Evolutionary conservation across 2,113 vertebrate genomes (phyloP), one percentile per base, ranked within the genome.

Genomic region (Hemiprocne comata): DNA sequence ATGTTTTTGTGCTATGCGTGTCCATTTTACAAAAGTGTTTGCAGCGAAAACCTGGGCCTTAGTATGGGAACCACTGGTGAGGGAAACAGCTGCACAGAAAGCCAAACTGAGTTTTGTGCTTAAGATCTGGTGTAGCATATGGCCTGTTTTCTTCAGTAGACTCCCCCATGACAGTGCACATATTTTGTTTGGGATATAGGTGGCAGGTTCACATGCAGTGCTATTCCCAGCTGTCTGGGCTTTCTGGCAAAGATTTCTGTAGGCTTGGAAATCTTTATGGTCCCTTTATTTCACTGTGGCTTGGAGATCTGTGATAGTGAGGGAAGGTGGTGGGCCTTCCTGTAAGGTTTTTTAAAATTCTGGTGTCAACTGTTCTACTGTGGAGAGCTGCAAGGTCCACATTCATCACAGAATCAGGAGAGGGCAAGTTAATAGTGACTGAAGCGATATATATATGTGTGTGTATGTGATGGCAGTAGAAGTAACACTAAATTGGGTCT

Each of bases 161-260:
- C 38, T 23, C 3, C 16, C 42, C 42, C 11, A 2, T 62, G 26
- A 17, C 38, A 20, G 9, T 9, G 15, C 3, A 19, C 0, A 0
- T 8, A 3, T 3, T 44, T 50, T 7, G 0, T 17, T 50, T 19
- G 48, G 28, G 40, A 10, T 26, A 24, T 2, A 60, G 34, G 21
- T 31, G 55, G 5, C 34, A 70, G 34, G 40, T 89, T 40, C 40
- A 28, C 8, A 3, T 3, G 26, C 33, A 33, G 61, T 5, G 17
- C 14, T n/a, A 7, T 11, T 83, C 36, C 53, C 57, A 64, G 9
- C 67, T 83, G 3, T 1, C 3, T 8, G 31, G 31, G 3, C 48
- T 64, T 64, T 55, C 62, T 17, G 11, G 28, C 11, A 83, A 72
- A 36, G 25, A 4, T 6, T 67, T 48, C 14, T 44, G 11, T 5